Percentiles rank a stretch among this genome's conserved stretches.
These are phyloP conservation scores for Epinotia brunnichana DNA, from an alignment of 2,888 invertebrate species.

Conservation along the genomic window DNA sequence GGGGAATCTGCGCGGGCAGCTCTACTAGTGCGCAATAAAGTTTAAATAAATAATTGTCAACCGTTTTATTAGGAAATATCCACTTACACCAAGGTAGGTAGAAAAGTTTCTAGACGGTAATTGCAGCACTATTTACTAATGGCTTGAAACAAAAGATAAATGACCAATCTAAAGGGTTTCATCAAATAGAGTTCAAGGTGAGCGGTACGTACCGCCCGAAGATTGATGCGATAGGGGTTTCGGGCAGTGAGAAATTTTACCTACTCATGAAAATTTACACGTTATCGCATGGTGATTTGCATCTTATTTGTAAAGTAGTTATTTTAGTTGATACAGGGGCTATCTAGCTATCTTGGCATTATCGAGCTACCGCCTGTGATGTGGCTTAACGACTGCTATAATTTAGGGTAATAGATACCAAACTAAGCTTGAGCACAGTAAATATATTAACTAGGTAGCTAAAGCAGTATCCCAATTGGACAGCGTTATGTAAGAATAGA, in stretches of 20 bases:
- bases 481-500: too few species aligned
- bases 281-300: conserved; percentile 15
- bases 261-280: neutral
- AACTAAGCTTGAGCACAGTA: too few species aligned
- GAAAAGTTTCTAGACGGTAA: conserved; percentile 10
- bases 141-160: conserved; percentile 15
- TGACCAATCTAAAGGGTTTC: neutral
- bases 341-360: conserved; percentile 7
- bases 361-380: neutral
- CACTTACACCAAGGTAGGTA: neutral
- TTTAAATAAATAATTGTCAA: too few species aligned
- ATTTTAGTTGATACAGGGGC: neutral
- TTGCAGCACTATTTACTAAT: conserved; percentile 3
- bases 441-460: too few species aligned
- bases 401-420: neutral
- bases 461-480: too few species aligned
- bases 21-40: too few species aligned
- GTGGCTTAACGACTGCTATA: neutral
- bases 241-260: conserved; percentile 27
- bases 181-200: conserved; percentile 33
- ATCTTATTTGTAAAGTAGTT: conserved; percentile 27
- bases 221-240: conserved; percentile 22
- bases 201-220: conserved; percentile 9
- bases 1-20: too few species aligned
- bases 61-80: neutral